Evolutionary conservation across 2,113 vertebrate species (phyloP).

Genomic region (Xiphophorus maculatus): DNA sequence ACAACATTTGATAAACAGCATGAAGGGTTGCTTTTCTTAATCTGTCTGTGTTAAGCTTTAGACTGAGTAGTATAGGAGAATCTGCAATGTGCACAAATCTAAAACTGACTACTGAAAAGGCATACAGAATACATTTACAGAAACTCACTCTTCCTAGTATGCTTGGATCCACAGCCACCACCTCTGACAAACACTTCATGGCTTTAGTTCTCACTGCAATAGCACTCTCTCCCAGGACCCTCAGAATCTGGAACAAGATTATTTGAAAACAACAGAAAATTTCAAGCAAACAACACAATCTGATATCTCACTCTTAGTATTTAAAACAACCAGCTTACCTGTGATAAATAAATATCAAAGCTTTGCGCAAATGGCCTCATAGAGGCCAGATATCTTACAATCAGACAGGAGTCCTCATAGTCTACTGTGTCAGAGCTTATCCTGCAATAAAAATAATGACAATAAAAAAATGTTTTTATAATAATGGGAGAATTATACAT

Average conservation of each 20-base stretch:
- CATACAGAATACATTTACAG: neutral
- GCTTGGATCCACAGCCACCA: conserved; percentile 98
- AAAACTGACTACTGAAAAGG: neutral
- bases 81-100: neutral
- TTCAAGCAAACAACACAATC: neutral
- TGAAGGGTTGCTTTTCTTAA: neutral
- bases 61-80: neutral
- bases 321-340: conserved; percentile 80
- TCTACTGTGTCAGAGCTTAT: conserved; percentile 89
- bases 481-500: neutral
- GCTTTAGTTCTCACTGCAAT: conserved; percentile 99
- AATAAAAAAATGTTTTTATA: neutral
- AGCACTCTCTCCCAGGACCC: conserved; percentile 98
- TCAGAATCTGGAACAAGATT: conserved; percentile 86
- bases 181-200: conserved; percentile 99
- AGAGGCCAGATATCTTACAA: conserved; percentile 99
- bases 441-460: conserved; percentile 73
- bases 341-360: conserved; percentile 99
- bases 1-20: no score
- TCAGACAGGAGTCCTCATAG: conserved; percentile 94
- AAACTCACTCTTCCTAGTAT: conserved; percentile 92
- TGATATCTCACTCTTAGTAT: neutral
- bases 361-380: conserved; percentile 99
- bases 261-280: neutral
- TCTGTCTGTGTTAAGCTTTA: neutral